These are phyloP conservation scores for Sebastes itinus DNA, from an alignment of 2,797 vertebrate genomes.

Conservation along the genomic window DNA sequence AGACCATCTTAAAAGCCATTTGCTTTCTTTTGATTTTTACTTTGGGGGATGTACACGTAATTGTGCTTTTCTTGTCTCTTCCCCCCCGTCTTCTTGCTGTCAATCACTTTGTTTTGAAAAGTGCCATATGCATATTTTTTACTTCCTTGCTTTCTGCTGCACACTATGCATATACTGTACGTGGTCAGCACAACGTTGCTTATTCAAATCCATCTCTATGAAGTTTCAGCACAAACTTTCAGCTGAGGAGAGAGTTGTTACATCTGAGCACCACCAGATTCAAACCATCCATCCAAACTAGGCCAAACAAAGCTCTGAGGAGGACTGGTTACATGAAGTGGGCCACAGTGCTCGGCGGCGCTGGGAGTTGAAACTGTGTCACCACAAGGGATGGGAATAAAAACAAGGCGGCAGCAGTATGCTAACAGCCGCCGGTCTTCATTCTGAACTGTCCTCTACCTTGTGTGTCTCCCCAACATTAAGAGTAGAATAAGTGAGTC, in stretches of 20 bases:
- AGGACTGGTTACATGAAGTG: constrained; percentile 65
- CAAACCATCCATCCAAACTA: constrained; percentile 49
- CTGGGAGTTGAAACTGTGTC: constrained; percentile 71
- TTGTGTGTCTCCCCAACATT: background rate
- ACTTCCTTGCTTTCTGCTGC: too few relatives aligned
- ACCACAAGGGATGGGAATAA: constrained; percentile 31
- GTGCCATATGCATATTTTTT: background rate
- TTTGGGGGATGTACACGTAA: background rate
- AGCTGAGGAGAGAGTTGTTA: background rate
- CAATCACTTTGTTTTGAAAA: background rate
- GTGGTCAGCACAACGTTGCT: background rate
- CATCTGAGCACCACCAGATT: constrained; percentile 19
- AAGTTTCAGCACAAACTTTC: constrained; percentile 5
- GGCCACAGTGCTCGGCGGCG: constrained; percentile 67
- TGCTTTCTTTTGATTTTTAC: background rate
- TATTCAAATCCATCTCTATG: background rate
- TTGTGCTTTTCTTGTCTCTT: background rate
- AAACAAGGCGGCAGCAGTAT: background rate
- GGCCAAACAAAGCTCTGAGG: constrained; percentile 63
- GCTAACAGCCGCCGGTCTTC: constrained; percentile 11
- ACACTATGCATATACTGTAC: background rate
- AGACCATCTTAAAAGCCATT: background rate
- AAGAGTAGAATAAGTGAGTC: background rate
- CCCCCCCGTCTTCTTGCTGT: background rate
- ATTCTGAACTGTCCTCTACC: background rate